Percentiles rank a stretch among this genome's conserved stretches.
These are phyloP conservation scores for Eublepharis macularius DNA, from an alignment of 2,113 vertebrate genomes.

Conservation along the genomic window DNA sequence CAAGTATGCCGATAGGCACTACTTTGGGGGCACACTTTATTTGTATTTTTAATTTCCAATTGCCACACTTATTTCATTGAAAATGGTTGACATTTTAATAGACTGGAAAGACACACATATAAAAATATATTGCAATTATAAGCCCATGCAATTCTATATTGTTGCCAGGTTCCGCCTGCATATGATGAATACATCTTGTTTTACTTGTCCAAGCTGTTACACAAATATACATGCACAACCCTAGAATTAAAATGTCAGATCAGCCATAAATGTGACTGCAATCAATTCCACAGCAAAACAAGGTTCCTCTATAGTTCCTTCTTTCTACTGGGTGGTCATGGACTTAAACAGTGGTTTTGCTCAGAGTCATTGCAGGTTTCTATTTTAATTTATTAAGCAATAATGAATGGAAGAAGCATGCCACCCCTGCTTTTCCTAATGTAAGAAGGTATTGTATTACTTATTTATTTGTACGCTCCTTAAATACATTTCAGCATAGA, in stretches of 20 bases:
- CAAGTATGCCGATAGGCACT: neutral
- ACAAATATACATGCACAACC: slow-evolving; percentile 10
- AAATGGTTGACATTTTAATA: neutral
- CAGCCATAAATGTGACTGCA: slow-evolving; percentile 26
- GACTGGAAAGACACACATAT: neutral
- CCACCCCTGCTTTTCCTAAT: slow-evolving; percentile 47
- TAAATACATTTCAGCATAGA: slow-evolving; percentile 37
- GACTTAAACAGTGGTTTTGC: slow-evolving; percentile 36
- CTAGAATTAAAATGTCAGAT: slow-evolving; percentile 33
- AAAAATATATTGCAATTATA: slow-evolving; percentile 4
- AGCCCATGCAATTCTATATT: neutral
- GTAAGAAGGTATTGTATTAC: neutral
- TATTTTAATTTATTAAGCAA: slow-evolving; percentile 61
- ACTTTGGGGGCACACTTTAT: neutral
- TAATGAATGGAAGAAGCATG: slow-evolving; percentile 45
- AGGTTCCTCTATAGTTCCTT: neutral
- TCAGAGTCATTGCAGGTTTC: slow-evolving; percentile 52
- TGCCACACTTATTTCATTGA: neutral
- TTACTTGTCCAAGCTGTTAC: neutral
- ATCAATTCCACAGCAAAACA: slow-evolving; percentile 54
- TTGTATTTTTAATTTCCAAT: neutral
- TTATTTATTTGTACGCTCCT: slow-evolving; percentile 15
- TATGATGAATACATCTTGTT: neutral
- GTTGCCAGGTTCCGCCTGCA: neutral
- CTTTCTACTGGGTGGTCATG: slow-evolving; percentile 55